Evolutionary conservation across 2,797 vertebrate genomes (phyloP).

Genomic region (Ficedula albicollis): DNA sequence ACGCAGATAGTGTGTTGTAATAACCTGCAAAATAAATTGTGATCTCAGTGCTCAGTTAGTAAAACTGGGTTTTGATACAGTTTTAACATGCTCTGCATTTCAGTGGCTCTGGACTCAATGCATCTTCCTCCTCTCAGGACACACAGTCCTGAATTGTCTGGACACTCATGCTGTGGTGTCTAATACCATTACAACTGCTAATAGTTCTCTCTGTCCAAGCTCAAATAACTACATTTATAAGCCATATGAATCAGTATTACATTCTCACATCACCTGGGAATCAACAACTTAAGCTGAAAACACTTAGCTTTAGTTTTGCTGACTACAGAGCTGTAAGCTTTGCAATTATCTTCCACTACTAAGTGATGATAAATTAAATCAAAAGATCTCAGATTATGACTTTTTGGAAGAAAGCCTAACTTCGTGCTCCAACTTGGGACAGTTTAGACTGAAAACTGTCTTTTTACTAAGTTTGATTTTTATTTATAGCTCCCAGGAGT

Average conservation of each 20-base stretch:
- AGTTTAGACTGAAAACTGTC: conserved; percentile 43
- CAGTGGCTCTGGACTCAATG: not conserved
- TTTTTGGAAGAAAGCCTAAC: conserved; percentile 51
- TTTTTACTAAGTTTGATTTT: conserved; percentile 39
- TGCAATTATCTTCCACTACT: conserved; percentile 49
- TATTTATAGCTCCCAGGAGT: conserved; percentile 61
- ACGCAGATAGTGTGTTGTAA: not conserved
- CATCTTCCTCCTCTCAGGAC: not conserved
- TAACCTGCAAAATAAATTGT: not conserved
- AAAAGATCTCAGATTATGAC: conserved; percentile 27
- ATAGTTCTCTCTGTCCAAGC: not conserved
- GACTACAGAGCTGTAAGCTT: not conserved
- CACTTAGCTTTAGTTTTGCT: conserved; percentile 11
- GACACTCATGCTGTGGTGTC: rapidly evolving
- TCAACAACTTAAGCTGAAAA: not conserved
- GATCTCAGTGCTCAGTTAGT: not conserved
- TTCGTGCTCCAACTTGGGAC: not conserved
- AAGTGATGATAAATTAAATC: conserved; percentile 44
- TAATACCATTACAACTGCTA: not conserved
- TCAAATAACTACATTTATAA: not conserved
- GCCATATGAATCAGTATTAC: not conserved
- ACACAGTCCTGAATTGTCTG: not conserved
- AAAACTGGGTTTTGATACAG: not conserved
- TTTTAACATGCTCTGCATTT: not conserved
- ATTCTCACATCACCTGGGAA: not conserved